phyloP scores from a whole-genome alignment of 2,888 invertebrate species.

The Scaptomyza reducta region DNA sequence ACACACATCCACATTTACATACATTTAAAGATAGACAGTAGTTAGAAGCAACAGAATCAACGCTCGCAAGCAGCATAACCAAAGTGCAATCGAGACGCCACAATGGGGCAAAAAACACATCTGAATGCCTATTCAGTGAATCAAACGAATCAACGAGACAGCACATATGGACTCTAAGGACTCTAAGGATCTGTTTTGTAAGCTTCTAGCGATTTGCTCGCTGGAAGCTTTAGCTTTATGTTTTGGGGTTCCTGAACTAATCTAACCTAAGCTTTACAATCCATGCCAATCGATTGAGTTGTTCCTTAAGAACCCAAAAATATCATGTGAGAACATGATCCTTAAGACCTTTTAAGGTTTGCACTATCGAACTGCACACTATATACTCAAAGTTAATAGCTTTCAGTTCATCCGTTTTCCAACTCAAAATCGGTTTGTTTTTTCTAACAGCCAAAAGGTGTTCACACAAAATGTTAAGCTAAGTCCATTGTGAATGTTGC shows the following conservation, averaged over 20 bases:
- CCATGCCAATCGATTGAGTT: neutral
- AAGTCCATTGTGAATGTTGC: slow-evolving; percentile 11
- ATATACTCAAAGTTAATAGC: too few species aligned
- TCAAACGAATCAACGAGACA: too few species aligned
- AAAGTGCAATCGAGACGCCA: slow-evolving; percentile 70
- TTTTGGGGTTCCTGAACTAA: too few species aligned
- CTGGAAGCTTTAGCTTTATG: too few species aligned
- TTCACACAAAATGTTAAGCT: neutral
- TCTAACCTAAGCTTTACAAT: neutral
- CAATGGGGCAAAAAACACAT: slow-evolving; percentile 7
- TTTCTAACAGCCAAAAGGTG: neutral
- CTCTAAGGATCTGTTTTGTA: too few species aligned
- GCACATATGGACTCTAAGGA: too few species aligned
- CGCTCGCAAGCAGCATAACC: slow-evolving; percentile 16
- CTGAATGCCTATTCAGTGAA: too few species aligned
- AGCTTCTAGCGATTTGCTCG: too few species aligned
- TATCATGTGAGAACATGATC: neutral
- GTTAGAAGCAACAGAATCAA: slow-evolving; percentile 51
- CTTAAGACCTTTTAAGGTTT: neutral
- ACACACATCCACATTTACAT: slow-evolving; percentile 23
- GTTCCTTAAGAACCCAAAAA: neutral
- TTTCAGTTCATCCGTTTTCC: too few species aligned
- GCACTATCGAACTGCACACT: too few species aligned
- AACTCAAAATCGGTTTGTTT: neutral
- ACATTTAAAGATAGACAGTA: slow-evolving; percentile 27